Evolutionary conservation across 2,113 vertebrate species (phyloP), one percentile per base, ranked within the genome.

Genomic region (Haliaeetus leucogaster): DNA sequence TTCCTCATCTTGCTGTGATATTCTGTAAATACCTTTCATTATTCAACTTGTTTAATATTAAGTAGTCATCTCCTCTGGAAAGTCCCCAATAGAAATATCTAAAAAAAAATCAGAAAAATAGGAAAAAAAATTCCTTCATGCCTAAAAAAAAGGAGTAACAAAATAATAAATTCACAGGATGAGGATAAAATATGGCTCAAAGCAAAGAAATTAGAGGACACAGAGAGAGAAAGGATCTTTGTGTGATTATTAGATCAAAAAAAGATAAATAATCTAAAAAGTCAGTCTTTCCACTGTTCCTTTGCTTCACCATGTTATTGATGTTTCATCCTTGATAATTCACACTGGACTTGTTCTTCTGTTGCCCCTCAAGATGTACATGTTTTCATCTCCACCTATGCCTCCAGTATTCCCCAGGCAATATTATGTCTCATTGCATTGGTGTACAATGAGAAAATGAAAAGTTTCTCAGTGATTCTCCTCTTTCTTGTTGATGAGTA

Each of bases 171-270:
- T 2, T 58, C 59, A 38, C 1, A 67, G 30, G 25, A 40, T 50
- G 74, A 42, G 2, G 6, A 30, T 36, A 73, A 80, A 79, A 55
- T 79, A 19, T 1, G 0, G 2, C 10, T 48, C 3, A 67, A 52
- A 76, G 0, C 11, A 87, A 83, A 87, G 9, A 42, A 68, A 29
- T 47, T 8, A 61, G 26, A 85, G 1, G 5, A 48, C 23, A 52
- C 6, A 25, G 22, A 25, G 48, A n/a, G 2, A 74, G 26, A 59
- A 53, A 29, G 1, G 12, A n/a, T 2, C 0, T 48, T 72, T 82
- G 7, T 61, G 27, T 56, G 17, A 32, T 65, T 72, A 30, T 42
- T 83, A 65, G 6, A 26, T 42, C 5, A 50, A 10, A 43, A 76
- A 58, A 87, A 81, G 2, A 18, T 2, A 40, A 66, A 45, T 36